Evolutionary conservation across 1,140 invertebrate genomes (phyloP), one percentile per base, ranked within the genome.

Genomic region (Aradophagus sp.): DNA sequence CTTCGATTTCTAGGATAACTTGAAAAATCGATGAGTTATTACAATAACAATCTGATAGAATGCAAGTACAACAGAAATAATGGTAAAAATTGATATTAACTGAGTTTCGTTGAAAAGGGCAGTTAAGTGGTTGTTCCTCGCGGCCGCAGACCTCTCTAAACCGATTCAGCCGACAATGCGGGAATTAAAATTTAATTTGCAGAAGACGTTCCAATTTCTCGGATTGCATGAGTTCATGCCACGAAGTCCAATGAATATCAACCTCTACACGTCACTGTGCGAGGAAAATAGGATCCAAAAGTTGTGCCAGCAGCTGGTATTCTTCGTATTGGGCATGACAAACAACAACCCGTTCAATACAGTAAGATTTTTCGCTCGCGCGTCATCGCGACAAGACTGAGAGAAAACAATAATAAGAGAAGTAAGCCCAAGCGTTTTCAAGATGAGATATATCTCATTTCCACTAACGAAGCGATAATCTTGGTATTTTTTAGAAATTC

Each of bases 221-320:
- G 74, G 77, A 32, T 71, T 76, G 47, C 58, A 75, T 47, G 79
- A 79, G 67, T 44, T 78, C 23, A 72, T 78, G 32, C 74, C 76
- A 27, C 63, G 78, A 10, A 74, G 73, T 47, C 55, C 74, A 0
- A 63, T 44, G 10, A 67, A 77, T 17, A 17, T 68, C 36, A 58
- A 58, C 14, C 13, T 69, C 2, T 75, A 77, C 34, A 55, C 39
- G 0, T 61, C 68, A n/a, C 55, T 78, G 19, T 80, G 77, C 39
- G 74, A 75, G 31, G 45, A 63, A 17, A 68, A 74, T 10, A 69
- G 63, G 19, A 69, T 90, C 88, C 41, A 90, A 87, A 32, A 87
- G 87, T 62, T 83, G 75, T 45, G 80, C 77, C n/a, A 87, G 89
- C 82, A 78, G 88, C 31, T 90, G 88, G 66, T 84, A 80, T 69